Conservation (phyloP, 2,888 invertebrate genomes). For the Cylloceria caligata region DNA sequence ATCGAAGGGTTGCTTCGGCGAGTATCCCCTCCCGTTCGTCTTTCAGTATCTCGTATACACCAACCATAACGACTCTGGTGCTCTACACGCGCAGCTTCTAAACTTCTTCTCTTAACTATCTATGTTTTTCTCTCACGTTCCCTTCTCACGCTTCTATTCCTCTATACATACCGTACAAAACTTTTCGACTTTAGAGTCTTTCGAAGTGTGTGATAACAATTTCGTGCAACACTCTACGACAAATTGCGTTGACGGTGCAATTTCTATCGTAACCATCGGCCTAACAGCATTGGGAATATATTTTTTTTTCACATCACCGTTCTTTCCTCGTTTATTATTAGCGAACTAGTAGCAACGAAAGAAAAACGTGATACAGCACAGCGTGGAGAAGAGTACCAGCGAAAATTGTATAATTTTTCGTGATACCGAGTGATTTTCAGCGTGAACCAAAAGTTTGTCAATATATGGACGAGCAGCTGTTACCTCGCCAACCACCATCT, state of each 20-base stretch:
- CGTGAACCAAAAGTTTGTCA: slow-evolving; percentile 73
- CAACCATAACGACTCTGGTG: slow-evolving; percentile 25
- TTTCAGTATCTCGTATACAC: slow-evolving; percentile 45
- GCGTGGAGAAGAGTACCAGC: neutral
- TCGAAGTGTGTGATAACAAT: slow-evolving; percentile 60
- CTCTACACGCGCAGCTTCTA: slow-evolving; percentile 18
- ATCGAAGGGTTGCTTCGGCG: slow-evolving; percentile 28
- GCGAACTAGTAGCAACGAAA: neutral
- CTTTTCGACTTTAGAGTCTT: slow-evolving; percentile 57
- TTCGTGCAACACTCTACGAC: slow-evolving; percentile 34
- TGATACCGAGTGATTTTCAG: neutral
- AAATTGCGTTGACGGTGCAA: slow-evolving; percentile 29
- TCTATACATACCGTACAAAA: slow-evolving; percentile 20
- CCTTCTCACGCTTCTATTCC: neutral
- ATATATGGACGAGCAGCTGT: slow-evolving; percentile 77
- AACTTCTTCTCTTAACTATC: slow-evolving; percentile 63
- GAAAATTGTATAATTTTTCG: slow-evolving; percentile 35
- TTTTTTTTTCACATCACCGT: slow-evolving; percentile 15
- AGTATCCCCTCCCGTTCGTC: slow-evolving; percentile 48
- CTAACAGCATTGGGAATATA: slow-evolving; percentile 9
- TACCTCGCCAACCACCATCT: slow-evolving; percentile 59
- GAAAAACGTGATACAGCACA: neutral
- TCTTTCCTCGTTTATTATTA: neutral
- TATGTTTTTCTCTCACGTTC: slow-evolving; percentile 46
- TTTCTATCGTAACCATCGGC: slow-evolving; percentile 46